Evolutionary conservation across 2,797 vertebrate genomes (phyloP), one percentile per base, ranked within the genome.

Genomic region (Acanthurus tractus): DNA sequence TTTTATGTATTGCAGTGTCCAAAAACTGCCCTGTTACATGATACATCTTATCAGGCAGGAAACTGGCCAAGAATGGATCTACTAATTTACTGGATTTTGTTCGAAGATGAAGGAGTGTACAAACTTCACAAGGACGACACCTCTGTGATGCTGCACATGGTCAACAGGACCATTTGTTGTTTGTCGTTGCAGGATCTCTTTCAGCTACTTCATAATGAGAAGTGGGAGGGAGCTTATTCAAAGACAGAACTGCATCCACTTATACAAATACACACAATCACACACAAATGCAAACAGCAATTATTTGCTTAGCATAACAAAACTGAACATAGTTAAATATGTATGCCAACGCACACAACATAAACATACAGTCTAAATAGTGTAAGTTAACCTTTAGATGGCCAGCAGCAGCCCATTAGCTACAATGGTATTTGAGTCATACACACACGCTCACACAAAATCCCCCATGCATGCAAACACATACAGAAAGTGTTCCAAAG

Each of bases 331-430:
- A n/a, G 61, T 49, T 36, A 44, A 55, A 49, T 23, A 45, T 48
- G 22, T 18, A 50, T 29, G 57, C 54, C 45, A 44, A 53, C 8
- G 63, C 22, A 69, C 34, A 45, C 44, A 57, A 45, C 44, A 57
- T 7, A 58, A 14, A 48, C 57, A 53, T n/a, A 22, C 23, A 58
- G 54, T 65, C 56, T 69, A 79, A 85, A 81, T 54, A 74, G 50
- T 70, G 44, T 53, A 83, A 67, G 69, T 85, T 87, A 86, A 90
- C 89, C 85, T 88, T 90, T 83, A 74, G 50, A 72, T 78, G 63
- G 70, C 72, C 75, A 84, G 70, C 40, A n/a, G 50, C 61, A 74
- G 77, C 81, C 85, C 42, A 11, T 49, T 22, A 79, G 83, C 85
- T 74, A 83, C 74, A 79, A 66, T 58, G 48, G 56, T 61, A 58